phyloP scores from a whole-genome alignment of 2,888 invertebrate species.

The Dicyrtoma fusca region DNA sequence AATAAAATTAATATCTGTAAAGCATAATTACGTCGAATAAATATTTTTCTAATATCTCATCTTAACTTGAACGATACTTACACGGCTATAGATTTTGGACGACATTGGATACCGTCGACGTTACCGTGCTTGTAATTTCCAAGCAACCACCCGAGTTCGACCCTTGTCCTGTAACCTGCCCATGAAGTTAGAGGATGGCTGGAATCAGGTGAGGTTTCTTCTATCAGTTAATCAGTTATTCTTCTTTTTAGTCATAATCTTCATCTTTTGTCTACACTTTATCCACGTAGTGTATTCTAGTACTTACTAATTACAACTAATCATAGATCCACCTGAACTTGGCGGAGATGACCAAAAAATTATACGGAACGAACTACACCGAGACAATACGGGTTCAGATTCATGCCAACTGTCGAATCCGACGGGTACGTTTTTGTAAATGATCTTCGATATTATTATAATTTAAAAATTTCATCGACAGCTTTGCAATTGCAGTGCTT shows the following conservation, averaged over 20 bases:
- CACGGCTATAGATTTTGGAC: slow-evolving; percentile 49
- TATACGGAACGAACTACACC: slow-evolving; percentile 47
- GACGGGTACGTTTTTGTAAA: slow-evolving; percentile 42
- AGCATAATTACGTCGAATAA: too few species aligned
- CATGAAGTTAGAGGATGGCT: slow-evolving; percentile 51
- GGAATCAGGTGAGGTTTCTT: slow-evolving; percentile 52
- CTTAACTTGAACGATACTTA: too few species aligned
- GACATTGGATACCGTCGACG: slow-evolving; percentile 46
- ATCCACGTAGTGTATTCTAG: too few species aligned
- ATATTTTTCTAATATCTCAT: too few species aligned
- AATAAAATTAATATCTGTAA: too few species aligned
- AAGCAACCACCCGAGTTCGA: slow-evolving; percentile 30
- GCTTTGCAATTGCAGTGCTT: background rate
- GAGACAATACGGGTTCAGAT: slow-evolving; percentile 46
- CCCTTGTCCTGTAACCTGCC: slow-evolving; percentile 43
- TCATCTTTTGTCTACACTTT: too few species aligned
- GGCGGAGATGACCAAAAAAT: slow-evolving; percentile 46
- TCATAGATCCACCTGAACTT: slow-evolving; percentile 50
- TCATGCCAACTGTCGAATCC: slow-evolving; percentile 52
- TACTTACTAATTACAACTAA: background rate
- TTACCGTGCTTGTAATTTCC: slow-evolving; percentile 37
- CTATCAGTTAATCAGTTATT: too few species aligned
- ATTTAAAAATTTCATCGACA: background rate
- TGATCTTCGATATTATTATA: background rate
- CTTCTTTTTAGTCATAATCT: too few species aligned